Evolutionary conservation across 2,113 vertebrate species (phyloP).

Genomic region (Urocitellus parryii): DNA sequence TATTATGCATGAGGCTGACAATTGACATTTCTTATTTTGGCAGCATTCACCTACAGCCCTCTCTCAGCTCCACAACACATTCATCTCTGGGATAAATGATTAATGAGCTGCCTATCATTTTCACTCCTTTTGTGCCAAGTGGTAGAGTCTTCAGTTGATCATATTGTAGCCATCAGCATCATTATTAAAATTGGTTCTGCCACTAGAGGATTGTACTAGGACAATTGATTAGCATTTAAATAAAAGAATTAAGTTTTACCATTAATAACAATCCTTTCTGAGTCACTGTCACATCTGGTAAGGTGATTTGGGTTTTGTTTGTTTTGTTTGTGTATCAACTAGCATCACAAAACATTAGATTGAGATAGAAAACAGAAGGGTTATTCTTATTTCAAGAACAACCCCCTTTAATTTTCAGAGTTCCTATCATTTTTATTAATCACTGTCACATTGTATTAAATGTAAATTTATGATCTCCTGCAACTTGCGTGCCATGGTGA

Average conservation of each 20-base stretch:
- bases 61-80: slow-evolving; percentile 58
- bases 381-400: slow-evolving; percentile 14
- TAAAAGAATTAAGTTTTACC: slow-evolving; percentile 51
- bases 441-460: neutral
- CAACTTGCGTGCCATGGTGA: slow-evolving; percentile 18
- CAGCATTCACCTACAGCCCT: slow-evolving; percentile 63
- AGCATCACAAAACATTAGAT: slow-evolving; percentile 1
- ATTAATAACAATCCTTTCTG: slow-evolving; percentile 31
- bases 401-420: neutral
- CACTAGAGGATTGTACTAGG: slow-evolving; percentile 8
- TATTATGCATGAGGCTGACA: slow-evolving; percentile 70
- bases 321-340: neutral
- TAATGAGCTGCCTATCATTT: slow-evolving; percentile 68
- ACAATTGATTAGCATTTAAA: slow-evolving; percentile 51
- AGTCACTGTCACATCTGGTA: neutral
- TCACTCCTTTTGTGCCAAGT: slow-evolving; percentile 27
- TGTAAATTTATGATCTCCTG: slow-evolving; percentile 12
- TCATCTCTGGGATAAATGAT: slow-evolving; percentile 68
- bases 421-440: slow-evolving; percentile 10
- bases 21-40: slow-evolving; percentile 71
- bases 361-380: neutral
- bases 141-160: slow-evolving; percentile 44
- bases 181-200: slow-evolving; percentile 62
- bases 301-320: neutral
- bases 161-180: slow-evolving; percentile 45